A percentile compares a stretch with the other conserved stretches of the same genome.
phyloP scores from a whole-genome alignment of 2,797 vertebrate species.

The Crenichthys baileyi region DNA sequence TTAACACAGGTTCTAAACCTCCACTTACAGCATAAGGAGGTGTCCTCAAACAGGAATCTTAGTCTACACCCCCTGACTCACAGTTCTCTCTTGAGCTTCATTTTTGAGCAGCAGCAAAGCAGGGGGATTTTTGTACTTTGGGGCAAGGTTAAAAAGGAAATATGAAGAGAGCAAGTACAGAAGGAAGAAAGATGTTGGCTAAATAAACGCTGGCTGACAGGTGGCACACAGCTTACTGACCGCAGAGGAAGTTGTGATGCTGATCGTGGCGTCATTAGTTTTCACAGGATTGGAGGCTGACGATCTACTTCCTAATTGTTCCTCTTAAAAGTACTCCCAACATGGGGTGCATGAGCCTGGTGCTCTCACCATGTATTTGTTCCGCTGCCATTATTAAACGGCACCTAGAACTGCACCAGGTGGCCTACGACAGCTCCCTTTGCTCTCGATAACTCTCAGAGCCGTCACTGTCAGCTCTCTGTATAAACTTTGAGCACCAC shows the following conservation, averaged over 20 bases:
- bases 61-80: constrained; percentile 14
- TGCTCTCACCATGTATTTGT: constrained; percentile 19
- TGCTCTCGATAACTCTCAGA: constrained; percentile 9
- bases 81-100: constrained; percentile 48
- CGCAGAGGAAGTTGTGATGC: constrained; percentile 74
- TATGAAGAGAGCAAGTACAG: constrained; percentile 30
- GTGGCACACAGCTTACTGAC: constrained; percentile 72
- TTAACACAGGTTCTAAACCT: constrained; percentile 54
- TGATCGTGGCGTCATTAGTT: constrained; percentile 56
- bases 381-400: constrained; percentile 11
- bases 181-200: constrained; percentile 26
- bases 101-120: constrained; percentile 45
- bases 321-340: constrained; percentile 36
- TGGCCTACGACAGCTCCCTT: constrained; percentile 17
- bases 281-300: constrained; percentile 46
- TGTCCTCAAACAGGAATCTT: constrained; percentile 60
- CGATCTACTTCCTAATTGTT: constrained; percentile 58
- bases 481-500: constrained; percentile 48
- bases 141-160: constrained; percentile 48
- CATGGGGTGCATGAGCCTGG: constrained; percentile 21
- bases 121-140: constrained; percentile 34
- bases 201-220: constrained; percentile 57
- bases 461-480: constrained; percentile 28
- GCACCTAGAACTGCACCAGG: constrained; percentile 15
- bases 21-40: constrained; percentile 59